phyloP scores from a whole-genome alignment of 2,888 invertebrate species.

The Cantharis flavilabris region DNA sequence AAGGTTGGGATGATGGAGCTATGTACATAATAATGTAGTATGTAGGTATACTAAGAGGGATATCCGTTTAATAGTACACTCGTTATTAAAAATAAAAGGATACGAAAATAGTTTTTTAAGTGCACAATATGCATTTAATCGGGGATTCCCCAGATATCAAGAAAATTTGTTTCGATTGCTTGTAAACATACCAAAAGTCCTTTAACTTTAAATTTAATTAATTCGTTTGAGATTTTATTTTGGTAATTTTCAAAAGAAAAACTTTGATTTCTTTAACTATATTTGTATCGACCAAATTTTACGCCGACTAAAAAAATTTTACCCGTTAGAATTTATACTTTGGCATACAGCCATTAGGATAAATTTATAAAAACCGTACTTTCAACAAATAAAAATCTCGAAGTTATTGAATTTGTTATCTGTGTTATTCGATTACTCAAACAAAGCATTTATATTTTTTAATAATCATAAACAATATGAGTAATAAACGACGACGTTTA shows the following conservation, averaged over 20 bases:
- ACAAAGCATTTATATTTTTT: neutral
- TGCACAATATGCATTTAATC: neutral
- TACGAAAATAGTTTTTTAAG: neutral
- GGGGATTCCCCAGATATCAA: neutral
- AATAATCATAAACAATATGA: neutral
- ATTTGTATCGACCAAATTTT: neutral
- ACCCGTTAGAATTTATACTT: neutral
- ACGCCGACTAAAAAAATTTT: neutral
- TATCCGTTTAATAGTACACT: neutral
- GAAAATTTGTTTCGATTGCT: neutral
- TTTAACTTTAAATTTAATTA: neutral
- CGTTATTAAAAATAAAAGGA: neutral
- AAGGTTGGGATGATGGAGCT: neutral
- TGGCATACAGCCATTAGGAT: neutral
- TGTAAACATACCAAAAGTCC: neutral
- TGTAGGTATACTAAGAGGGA: neutral
- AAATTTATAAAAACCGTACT: neutral
- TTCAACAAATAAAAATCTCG: neutral
- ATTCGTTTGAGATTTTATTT: neutral
- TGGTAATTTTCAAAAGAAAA: neutral
- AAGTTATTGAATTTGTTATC: neutral
- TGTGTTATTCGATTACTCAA: neutral
- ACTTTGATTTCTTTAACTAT: neutral
- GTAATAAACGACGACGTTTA: neutral
- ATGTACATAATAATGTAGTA: too few species aligned